Base-by-base conservation (phyloP, 1,140 invertebrate species). In the Ceratina australensis region DNA sequence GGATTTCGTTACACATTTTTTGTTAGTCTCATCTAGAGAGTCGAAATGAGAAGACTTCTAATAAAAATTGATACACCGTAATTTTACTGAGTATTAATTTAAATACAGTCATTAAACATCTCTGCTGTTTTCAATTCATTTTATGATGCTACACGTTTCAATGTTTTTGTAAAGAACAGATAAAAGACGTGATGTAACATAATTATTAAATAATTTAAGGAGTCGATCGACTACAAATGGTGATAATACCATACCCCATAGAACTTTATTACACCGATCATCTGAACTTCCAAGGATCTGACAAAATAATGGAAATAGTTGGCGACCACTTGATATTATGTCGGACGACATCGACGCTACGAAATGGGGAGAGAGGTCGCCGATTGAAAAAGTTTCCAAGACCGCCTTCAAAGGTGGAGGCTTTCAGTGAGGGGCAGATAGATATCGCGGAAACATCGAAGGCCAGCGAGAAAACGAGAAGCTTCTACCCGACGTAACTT, bases 361-460 rank as follows among this genome's bases (percentile, higher is more conserved):
- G 28, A 59, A 78, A 78, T 57, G 49, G 18, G 56, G 54, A 28
- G 65, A 71, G 67, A 74, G 75, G 74, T 84, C 61, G 82, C 67
- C 83, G 79, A 85, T 85, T 84, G 83, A 84, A 85, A 85, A 85
- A 85, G 83, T 85, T 85, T 85, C 57, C 67, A 57, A 67, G 60
- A 47, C 49, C 68, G 72, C 61, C 56, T 24, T 72, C 50, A 63
- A 77, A 69, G 59, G 66, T 65, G 63, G 7, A 65, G 24, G 24
- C 71, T 61, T 71, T 52, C 57, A 28, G 26, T 42, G 33, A 54
- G 49, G 49, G 20, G 64, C 20, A 59, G 80, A 86, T 79, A 77
- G 79, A 86, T 86, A 82, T 84, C 80, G 82, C 56, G 72, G 28
- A 83, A 84, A 79, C 73, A 84, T 84, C 72, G 79, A 84, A 80